A percentile compares a stretch with the other conserved stretches of the same genome.
phyloP scores from a whole-genome alignment of 2,888 invertebrate genomes.

The Epistrophe eligans region DNA sequence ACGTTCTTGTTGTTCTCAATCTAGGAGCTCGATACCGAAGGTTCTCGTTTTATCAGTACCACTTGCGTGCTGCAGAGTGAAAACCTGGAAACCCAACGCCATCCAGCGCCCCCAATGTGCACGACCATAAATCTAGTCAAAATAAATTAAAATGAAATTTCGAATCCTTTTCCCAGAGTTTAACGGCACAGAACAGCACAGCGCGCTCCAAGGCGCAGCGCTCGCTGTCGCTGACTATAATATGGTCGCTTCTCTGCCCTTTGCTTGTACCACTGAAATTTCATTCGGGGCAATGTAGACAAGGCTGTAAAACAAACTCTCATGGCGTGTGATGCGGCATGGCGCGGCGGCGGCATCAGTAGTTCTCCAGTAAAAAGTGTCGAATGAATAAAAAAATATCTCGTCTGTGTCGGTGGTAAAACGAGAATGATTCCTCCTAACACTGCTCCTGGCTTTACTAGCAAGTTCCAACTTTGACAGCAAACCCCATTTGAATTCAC shows the following conservation, averaged over 20 bases:
- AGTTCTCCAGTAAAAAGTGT: slow-evolving; percentile 35
- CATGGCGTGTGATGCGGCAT: slow-evolving; percentile 54
- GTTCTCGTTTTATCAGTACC: slow-evolving; percentile 17
- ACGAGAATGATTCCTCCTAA: slow-evolving; percentile 1
- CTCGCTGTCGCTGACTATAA: slow-evolving; percentile 11
- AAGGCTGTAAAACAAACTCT: slow-evolving; percentile 66
- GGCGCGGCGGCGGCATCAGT: slow-evolving; percentile 11
- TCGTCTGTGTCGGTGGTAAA: slow-evolving; percentile 6
- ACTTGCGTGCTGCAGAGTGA: slow-evolving; percentile 58
- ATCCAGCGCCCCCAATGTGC: slow-evolving; percentile 51
- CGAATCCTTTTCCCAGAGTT: slow-evolving; percentile 65
- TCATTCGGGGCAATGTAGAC: slow-evolving; percentile 57
- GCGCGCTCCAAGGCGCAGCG: slow-evolving; percentile 9
- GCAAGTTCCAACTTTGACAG: not conserved
- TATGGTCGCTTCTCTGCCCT: slow-evolving; percentile 31
- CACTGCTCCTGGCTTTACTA: not conserved
- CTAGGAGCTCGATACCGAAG: not conserved
- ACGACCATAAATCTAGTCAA: slow-evolving; percentile 75
- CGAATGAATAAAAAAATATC: slow-evolving; percentile 65
- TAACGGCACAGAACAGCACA: slow-evolving; percentile 15
- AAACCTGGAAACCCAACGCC: slow-evolving; percentile 43
- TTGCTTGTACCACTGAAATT: slow-evolving; percentile 44
- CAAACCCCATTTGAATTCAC: slow-evolving; percentile 16
- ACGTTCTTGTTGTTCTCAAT: slow-evolving; percentile 28
- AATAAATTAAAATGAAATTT: slow-evolving; percentile 76